phyloP scores from a whole-genome alignment of 2,113 vertebrate species.

The Myrmophylax atrothorax region DNA sequence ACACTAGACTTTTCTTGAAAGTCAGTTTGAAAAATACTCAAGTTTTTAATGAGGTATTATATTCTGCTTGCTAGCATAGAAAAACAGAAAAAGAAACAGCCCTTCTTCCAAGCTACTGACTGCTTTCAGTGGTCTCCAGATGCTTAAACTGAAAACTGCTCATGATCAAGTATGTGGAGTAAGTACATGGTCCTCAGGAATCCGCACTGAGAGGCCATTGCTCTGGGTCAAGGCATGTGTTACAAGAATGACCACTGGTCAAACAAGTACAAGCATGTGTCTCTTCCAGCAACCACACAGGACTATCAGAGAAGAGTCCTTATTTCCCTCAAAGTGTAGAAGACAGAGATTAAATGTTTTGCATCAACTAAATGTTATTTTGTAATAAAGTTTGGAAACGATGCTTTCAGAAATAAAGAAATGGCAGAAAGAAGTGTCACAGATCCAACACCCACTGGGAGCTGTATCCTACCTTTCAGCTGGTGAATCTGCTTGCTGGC shows the following conservation, averaged over 20 bases:
- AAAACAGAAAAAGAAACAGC: not conserved
- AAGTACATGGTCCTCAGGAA: not conserved
- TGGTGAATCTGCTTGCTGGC: not conserved
- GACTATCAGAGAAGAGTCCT: not conserved
- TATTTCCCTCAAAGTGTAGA: not conserved
- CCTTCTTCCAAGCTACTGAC: not conserved
- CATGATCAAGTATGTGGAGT: fast-evolving
- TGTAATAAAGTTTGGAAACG: not conserved
- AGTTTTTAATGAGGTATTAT: not conserved
- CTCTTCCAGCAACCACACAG: not conserved
- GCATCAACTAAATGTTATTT: not conserved
- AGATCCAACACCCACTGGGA: not conserved
- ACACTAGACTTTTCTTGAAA: not conserved
- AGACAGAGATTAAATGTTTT: not conserved
- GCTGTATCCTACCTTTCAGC: not conserved
- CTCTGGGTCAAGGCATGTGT: not conserved
- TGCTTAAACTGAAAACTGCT: not conserved
- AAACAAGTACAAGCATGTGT: fast-evolving
- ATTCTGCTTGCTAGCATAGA: not conserved
- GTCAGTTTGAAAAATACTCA: not conserved
- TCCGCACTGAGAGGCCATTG: not conserved
- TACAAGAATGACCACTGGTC: not conserved
- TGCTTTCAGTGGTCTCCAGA: not conserved
- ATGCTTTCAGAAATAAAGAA: not conserved
- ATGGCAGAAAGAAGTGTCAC: not conserved